Percentiles rank a stretch among this genome's conserved stretches.
Conservation (phyloP, 2,888 invertebrate species). For the Pteria penguin region DNA sequence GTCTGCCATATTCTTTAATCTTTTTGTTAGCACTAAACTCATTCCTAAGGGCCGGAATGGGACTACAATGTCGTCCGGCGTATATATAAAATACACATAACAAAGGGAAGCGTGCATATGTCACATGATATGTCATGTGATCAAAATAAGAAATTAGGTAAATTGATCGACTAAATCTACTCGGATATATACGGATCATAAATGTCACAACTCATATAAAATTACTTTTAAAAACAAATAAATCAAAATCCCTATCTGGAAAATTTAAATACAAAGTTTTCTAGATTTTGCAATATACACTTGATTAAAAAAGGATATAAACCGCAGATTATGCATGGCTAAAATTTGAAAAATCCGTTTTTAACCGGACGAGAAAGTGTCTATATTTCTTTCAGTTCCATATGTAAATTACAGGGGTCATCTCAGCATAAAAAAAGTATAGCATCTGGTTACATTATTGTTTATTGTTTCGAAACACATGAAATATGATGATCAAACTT, state of each 20-base stretch:
- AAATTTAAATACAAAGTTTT: too few species aligned
- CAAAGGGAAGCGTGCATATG: not conserved
- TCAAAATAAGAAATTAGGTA: not conserved
- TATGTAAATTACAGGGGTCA: not conserved
- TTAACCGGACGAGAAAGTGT: not conserved
- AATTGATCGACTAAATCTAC: not conserved
- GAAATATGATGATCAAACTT: conserved; percentile 59
- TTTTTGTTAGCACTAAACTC: conserved; percentile 35
- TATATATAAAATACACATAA: not conserved
- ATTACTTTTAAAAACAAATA: too few species aligned
- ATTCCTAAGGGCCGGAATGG: not conserved
- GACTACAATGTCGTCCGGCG: not conserved
- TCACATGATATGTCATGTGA: conserved; percentile 9
- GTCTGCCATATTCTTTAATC: conserved; percentile 48
- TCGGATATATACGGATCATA: not conserved
- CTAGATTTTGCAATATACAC: too few species aligned
- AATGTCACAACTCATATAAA: too few species aligned
- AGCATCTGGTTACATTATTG: too few species aligned
- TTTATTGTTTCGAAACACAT: too few species aligned
- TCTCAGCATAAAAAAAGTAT: not conserved
- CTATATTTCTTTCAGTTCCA: not conserved
- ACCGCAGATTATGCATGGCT: too few species aligned
- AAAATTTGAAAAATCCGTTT: not conserved
- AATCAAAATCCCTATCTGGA: too few species aligned
- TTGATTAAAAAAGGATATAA: too few species aligned